Base-by-base conservation (phyloP, 1,140 invertebrate species). In the Bombus difficillimus region DNA sequence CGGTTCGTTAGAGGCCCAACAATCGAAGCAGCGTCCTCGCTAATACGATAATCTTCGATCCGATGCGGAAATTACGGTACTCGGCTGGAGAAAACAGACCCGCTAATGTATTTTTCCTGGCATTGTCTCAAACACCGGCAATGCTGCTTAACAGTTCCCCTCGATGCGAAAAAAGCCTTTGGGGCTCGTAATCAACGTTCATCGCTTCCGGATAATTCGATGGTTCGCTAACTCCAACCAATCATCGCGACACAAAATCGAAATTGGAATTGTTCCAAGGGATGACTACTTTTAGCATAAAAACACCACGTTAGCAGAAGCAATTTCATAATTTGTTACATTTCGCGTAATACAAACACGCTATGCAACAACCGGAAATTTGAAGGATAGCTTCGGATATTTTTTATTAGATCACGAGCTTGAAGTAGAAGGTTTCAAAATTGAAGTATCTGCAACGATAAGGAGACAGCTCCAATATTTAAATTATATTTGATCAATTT, bases 1-100 rank as follows among this genome's bases (percentile, higher is more conserved):
- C 75, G 81, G 57, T 25, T 82, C 69, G 47, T 81, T 72, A 71
- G 68, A 32, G 34, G 28, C 0, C 6, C 64, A 28, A 37, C 41
- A 53, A 28, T 74, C 80, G 41, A 39, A 25, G 28, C 79, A 73
- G 32, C 37, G 53, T 74, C 39, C 47, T 22, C 32, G 71, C 32
- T 82, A 83, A 83, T 43, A 41, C 41, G 62, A 83, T 83, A 76
- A 83, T 76, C 57, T 82, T 82, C 81, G 81, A 75, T 75, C 81
- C 81, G 81, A 28, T 37, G 71, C 72, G 81, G 81, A 83, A 83
- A 83, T 83, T 76, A 66, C 81, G 41, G 32, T 73, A 15, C 81
- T 74, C 57, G 47, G 10, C 34, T 57, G 39, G 59, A 83, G 68
- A 83, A 83, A 73, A 74, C 81, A 41, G 71, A 76, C 25, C 59